These are phyloP conservation scores for Tachuris rubrigastra DNA, from an alignment of 2,113 vertebrate species.

Conservation along the genomic window DNA sequence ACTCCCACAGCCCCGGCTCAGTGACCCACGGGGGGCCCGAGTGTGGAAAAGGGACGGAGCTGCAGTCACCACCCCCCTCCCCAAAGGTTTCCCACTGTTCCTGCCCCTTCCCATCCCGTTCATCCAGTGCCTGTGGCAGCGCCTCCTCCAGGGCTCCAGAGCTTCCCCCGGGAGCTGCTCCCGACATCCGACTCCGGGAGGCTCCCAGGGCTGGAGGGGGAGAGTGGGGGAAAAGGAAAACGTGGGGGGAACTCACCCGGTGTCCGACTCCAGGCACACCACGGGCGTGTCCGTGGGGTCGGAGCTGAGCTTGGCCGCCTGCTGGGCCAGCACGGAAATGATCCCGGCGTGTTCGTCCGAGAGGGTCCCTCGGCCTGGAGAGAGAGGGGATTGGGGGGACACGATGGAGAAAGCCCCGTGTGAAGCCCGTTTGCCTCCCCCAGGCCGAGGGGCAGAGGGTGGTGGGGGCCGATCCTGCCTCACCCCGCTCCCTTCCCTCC, in stretches of 20 bases:
- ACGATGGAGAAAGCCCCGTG: fast-evolving
- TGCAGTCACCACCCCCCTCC: background rate
- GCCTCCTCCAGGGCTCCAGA: background rate
- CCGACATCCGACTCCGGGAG: background rate
- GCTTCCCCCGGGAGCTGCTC: background rate
- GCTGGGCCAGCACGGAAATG: constrained; percentile 90
- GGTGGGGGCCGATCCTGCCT: fast-evolving
- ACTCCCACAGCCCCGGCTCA: fast-evolving
- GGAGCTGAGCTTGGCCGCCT: constrained; percentile 87
- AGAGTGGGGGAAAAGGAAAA: too few species aligned
- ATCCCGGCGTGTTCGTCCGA: constrained; percentile 93
- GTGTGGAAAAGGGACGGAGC: background rate
- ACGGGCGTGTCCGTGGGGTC: constrained; percentile 91
- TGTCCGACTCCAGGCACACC: constrained; percentile 94
- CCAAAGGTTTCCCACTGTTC: background rate
- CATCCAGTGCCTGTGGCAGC: fast-evolving
- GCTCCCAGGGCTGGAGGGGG: background rate
- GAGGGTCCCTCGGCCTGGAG: constrained; percentile 89
- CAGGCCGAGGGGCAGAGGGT: fast-evolving
- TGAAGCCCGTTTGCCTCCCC: fast-evolving
- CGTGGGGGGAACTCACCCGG: constrained; percentile 77
- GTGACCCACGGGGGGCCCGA: fast-evolving
- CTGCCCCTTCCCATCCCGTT: fast-evolving
- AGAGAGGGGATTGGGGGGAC: too few species aligned
- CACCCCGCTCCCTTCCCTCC: fast-evolving